Evolutionary conservation across 2,888 invertebrate genomes (phyloP), one percentile per base, ranked within the genome.

Genomic region (Gonocerus acuteangulatus): DNA sequence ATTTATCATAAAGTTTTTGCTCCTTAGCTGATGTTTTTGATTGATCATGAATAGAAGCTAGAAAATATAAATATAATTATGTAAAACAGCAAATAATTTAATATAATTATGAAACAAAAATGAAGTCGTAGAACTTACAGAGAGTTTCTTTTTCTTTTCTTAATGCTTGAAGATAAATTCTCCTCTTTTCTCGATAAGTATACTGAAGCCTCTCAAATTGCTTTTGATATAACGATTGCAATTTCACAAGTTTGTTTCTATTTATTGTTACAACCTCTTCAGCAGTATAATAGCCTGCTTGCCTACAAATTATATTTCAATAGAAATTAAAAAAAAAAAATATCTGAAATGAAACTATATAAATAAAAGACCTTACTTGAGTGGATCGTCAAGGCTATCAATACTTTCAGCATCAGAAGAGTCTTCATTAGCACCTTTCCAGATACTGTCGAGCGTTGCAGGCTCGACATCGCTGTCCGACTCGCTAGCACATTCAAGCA

Each of bases 201-300:
- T 84, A 81, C 48, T 87, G 83, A 39, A 95, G 76, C 16, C 89
- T 79, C 63, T 83, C 80, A 73, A 90, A 87, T 74, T 95, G 92
- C 42, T 86, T 84, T 23, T 88, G 80, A 71, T 95, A 95, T 1
- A 92, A 78, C 0, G 83, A 80, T 72, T 93, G 92, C 1, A 95
- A 76, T 47, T 85, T 79, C 13, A 84, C 80, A 47, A 94, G 75
- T 67, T 88, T 87, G 59, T 84, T 83, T 68, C 86, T 80, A 0
- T 90, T 83, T 32, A 89, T 83, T 23, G 82, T 78, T 2, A 89
- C 84, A 0, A 89, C 88, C 73, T 95, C 94, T 70, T 95, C 91
- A 0, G 88, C 87, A 0, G 94, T 92, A 73, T 84, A 94, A 0
- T 92, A 85, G 11, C 90, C 90, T 0, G 93, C 91, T 72, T 88